phyloP scores from a whole-genome alignment of 2,888 invertebrate genomes.

The Aspidiotus rigidus region DNA sequence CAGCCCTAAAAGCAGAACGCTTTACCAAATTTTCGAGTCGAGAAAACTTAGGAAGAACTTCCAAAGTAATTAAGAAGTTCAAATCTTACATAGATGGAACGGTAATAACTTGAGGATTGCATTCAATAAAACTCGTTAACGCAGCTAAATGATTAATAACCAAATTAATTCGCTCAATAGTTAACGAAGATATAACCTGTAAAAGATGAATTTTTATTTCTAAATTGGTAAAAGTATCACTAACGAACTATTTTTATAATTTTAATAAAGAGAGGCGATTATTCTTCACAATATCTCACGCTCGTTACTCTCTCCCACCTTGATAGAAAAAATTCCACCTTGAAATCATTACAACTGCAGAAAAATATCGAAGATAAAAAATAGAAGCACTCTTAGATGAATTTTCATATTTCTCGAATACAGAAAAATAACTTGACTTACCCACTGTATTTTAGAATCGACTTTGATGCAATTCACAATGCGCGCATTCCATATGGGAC shows the following conservation, averaged over 20 bases:
- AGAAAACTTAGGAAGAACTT: background rate
- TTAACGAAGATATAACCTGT: constrained; percentile 14
- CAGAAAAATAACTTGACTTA: constrained; percentile 42
- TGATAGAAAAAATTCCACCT: too few species aligned
- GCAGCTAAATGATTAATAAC: constrained; percentile 22
- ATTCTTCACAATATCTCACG: too few species aligned
- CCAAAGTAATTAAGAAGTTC: background rate
- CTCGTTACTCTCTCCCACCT: too few species aligned
- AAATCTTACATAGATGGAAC: constrained; percentile 22
- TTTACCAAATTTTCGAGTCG: background rate
- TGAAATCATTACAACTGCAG: too few species aligned
- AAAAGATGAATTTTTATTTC: background rate
- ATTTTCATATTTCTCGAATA: too few species aligned
- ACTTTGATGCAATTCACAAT: constrained; percentile 48
- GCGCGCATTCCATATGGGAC: constrained; percentile 78
- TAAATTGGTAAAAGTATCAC: too few species aligned
- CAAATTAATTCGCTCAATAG: constrained; percentile 15
- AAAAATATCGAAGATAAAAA: too few species aligned
- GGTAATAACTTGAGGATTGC: constrained; percentile 16
- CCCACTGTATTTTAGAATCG: constrained; percentile 51
- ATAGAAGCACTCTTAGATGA: too few species aligned
- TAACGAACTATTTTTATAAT: too few species aligned
- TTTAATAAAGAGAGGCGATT: too few species aligned
- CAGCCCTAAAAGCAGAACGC: constrained; percentile 10
- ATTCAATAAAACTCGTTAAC: constrained; percentile 19